Evolutionary conservation across 2,888 invertebrate genomes (phyloP).

Genomic region (Acanthosepion pharaonis): DNA sequence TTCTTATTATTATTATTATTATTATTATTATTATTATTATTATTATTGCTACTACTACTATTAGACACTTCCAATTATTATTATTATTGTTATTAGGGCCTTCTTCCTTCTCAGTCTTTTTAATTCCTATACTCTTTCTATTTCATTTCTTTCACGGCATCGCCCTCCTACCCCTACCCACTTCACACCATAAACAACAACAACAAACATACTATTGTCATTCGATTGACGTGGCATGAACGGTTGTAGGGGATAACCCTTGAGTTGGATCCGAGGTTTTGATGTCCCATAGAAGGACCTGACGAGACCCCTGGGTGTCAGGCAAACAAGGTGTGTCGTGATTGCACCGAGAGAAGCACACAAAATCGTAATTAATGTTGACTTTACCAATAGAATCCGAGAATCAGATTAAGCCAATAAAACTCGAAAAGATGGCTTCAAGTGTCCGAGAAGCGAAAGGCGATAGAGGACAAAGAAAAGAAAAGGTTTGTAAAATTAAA

Average conservation of each 20-base stretch:
- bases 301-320: background rate
- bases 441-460: background rate
- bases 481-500: background rate
- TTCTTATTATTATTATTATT: background rate
- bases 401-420: constrained; percentile 33
- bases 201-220: background rate
- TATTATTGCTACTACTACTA: background rate
- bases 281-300: background rate
- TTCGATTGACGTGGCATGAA: background rate
- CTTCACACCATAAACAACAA: background rate
- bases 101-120: background rate
- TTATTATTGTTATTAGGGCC: background rate
- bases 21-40: too few relatives aligned
- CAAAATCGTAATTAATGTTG: constrained; percentile 33
- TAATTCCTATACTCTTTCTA: background rate
- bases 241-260: background rate
- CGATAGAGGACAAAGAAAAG: background rate
- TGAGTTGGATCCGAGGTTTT: constrained; percentile 14
- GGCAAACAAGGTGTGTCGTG: constrained; percentile 33
- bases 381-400: background rate
- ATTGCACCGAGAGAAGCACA: background rate
- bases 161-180: background rate
- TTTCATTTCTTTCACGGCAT: background rate
- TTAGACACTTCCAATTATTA: too few relatives aligned
- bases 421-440: background rate